Percentiles rank a stretch among this genome's conserved stretches.
These are phyloP conservation scores for Myopa tessellatipennis DNA, from an alignment of 2,888 invertebrate species.

Conservation along the genomic window DNA sequence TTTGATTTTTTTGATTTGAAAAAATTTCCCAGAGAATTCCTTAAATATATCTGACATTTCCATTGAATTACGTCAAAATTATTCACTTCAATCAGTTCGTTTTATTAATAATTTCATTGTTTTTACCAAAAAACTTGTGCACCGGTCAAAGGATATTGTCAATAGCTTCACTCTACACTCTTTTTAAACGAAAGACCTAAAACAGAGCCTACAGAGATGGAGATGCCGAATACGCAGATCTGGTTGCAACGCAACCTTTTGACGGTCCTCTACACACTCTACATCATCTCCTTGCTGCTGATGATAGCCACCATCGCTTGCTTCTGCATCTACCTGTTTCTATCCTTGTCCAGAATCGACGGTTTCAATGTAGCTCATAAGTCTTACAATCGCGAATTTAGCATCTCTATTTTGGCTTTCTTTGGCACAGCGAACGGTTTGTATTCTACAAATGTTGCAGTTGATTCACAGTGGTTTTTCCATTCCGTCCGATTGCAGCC, in stretches of 20 bases:
- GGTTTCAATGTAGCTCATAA: neutral
- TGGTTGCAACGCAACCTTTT: conserved; percentile 1
- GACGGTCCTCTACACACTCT: neutral
- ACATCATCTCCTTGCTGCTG: conserved; percentile 6
- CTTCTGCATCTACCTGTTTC: neutral
- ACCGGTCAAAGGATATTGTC: too few species aligned
- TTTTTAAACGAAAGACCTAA: neutral
- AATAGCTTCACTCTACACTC: neutral
- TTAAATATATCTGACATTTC: neutral
- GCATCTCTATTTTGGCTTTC: neutral
- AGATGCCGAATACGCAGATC: neutral
- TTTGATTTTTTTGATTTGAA: neutral
- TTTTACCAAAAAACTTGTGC: too few species aligned
- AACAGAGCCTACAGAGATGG: neutral
- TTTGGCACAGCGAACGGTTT: conserved; percentile 23
- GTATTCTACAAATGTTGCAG: neutral
- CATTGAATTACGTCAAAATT: neutral
- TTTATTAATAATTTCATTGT: neutral
- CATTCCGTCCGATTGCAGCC: neutral
- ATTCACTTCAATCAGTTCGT: neutral
- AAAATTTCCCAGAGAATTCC: neutral
- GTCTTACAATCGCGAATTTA: neutral
- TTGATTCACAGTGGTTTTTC: neutral
- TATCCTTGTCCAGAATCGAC: neutral
- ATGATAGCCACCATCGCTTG: neutral